A percentile compares a stretch with the other conserved stretches of the same genome.
Evolutionary conservation across 2,888 invertebrate genomes (phyloP).

Genomic region (Anoplius nigerrimus): DNA sequence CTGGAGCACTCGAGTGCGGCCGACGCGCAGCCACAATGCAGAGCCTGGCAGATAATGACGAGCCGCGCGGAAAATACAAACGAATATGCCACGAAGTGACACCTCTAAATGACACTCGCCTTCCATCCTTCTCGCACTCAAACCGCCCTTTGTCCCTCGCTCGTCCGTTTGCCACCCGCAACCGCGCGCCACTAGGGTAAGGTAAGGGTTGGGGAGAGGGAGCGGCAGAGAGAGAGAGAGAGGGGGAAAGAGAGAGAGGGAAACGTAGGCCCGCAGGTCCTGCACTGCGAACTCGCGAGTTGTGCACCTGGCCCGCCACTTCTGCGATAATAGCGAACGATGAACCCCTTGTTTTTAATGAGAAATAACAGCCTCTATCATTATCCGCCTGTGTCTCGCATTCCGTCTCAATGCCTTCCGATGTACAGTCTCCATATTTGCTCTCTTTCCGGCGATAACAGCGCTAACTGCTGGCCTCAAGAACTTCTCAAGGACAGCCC

Average conservation of each 20-base stretch:
- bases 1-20: conserved; percentile 62
- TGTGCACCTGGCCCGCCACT: conserved; percentile 51
- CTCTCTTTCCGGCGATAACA: conserved; percentile 1
- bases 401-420: conserved; percentile 7
- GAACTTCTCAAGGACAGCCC: too few species aligned
- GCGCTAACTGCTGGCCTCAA: conserved; percentile 1
- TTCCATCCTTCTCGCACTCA: conserved; percentile 25
- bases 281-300: conserved; percentile 1
- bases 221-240: background rate
- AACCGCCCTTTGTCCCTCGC: conserved; percentile 19
- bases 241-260: background rate
- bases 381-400: conserved; percentile 30
- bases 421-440: background rate
- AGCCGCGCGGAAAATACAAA: conserved; percentile 70
- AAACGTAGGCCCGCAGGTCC: conserved; percentile 4
- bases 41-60: conserved; percentile 57
- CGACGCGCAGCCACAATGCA: conserved; percentile 64
- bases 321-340: conserved; percentile 70
- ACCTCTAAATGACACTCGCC: conserved; percentile 73
- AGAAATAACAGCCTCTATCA: conserved; percentile 67
- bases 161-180: conserved; percentile 3
- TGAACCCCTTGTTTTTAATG: conserved; percentile 74
- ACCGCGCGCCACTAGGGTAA: too few species aligned
- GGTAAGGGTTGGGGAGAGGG: background rate
- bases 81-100: conserved; percentile 75